Evolutionary conservation across 1,140 invertebrate genomes (phyloP).

Genomic region (Drosophila pseudoobscura): DNA sequence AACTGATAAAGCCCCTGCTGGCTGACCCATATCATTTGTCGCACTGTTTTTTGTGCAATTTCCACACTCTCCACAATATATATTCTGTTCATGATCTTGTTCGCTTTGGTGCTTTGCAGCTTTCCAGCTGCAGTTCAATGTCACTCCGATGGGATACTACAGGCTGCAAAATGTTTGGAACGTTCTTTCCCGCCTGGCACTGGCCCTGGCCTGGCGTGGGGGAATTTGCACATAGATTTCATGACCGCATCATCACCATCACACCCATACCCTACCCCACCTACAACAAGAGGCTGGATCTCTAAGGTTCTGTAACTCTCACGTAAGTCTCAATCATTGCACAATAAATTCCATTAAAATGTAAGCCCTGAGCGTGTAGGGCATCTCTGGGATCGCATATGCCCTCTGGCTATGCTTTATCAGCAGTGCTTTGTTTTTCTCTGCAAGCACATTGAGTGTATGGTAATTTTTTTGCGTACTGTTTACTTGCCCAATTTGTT

Average conservation of each 20-base stretch:
- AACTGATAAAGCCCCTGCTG: conserved; percentile 60
- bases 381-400: not conserved
- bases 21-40: conserved; percentile 36
- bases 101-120: conserved; percentile 23
- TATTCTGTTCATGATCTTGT: conserved; percentile 54
- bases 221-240: conserved; percentile 45
- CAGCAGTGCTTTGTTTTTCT: conserved; percentile 19
- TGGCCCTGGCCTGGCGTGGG: conserved; percentile 15
- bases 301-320: too few species aligned
- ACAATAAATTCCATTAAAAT: not conserved
- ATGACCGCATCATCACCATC: conserved; percentile 31
- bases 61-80: not conserved
- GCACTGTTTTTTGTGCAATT: conserved; percentile 18
- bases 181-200: conserved; percentile 30
- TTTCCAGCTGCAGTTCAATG: conserved; percentile 49
- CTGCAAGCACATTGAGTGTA: conserved; percentile 19
- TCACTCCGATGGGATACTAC: conserved; percentile 18
- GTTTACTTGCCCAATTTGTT: conserved; percentile 64
- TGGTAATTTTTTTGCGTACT: conserved; percentile 58
- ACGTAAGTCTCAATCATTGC: too few species aligned
- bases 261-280: conserved; percentile 24
- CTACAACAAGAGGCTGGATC: not conserved
- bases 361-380: not conserved
- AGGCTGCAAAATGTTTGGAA: conserved; percentile 46
- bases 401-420: conserved; percentile 10